Base-by-base conservation (phyloP, 2,888 invertebrate genomes). In the Drosophila borealis region DNA sequence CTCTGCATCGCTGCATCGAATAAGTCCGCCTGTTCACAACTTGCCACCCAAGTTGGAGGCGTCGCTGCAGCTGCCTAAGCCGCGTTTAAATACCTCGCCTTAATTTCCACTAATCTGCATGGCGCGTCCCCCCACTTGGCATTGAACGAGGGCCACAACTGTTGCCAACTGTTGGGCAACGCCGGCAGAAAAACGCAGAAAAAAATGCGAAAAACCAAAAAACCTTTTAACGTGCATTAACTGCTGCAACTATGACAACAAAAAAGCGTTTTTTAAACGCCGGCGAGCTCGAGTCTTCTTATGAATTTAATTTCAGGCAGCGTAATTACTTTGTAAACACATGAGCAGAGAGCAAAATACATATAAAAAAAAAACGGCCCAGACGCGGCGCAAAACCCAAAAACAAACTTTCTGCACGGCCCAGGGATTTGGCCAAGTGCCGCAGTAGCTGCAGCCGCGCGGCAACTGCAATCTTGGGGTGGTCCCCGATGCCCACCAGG, bases 311-410 rank as follows among this genome's bases (percentile, higher is more conserved):
- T 89, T 90, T 89, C 79, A 88, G 88, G 80, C 90, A 79, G 80
- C 90, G 87, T 90, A 89, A 89, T 90, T 90, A 89, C 88, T 90
- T 89, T 90, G 88, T 89, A 89, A 90, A 89, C 88, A 89, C 88
- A 86, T 89, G 89, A 87, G 89, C 75, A 80, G 74, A 74, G 65
- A 63, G 48, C 17, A 55, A 70, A 75, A 69, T 50, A 70, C 67
- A 78, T 68, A 53, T 13, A 59, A 62, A 66, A 50, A 59, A 55
- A 74, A 74, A 62, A 46, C 46, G 62, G 21, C 48, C 60, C 55
- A 74, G 66, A 75, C 65, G 67, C 64, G 65, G 61, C 66, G 68
- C 66, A 14, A 71, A 78, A 54, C 53, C 68, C 57, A 36, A 68
- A 71, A 69, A 64, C 9, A 21, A 65, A 70, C 56, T 80, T 72